Conservation (phyloP, 2,888 invertebrate species). For the Eupithecia vulgata region DNA sequence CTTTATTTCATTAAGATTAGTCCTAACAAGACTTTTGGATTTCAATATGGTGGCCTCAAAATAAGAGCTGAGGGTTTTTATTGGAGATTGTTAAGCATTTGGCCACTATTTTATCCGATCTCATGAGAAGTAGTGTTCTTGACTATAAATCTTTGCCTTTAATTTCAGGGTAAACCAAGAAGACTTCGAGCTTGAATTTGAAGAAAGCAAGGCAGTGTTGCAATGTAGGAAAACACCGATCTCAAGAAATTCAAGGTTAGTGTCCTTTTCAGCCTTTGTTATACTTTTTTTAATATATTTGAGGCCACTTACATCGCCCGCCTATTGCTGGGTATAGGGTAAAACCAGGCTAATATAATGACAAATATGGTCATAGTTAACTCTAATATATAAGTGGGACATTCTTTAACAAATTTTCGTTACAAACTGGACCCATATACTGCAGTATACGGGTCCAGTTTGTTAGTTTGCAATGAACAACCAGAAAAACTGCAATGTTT, state of each 20-base stretch:
- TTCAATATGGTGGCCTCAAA: neutral
- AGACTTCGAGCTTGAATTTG: constrained; percentile 97
- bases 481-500: no score
- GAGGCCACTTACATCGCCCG: neutral
- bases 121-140: neutral
- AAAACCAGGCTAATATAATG: neutral
- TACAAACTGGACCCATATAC: no score
- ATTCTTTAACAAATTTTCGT: no score
- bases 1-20: no score
- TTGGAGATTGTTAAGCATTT: neutral
- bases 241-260: constrained; percentile 74
- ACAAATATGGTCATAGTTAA: neutral
- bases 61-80: neutral
- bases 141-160: neutral
- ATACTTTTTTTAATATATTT: neutral
- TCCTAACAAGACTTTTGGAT: neutral
- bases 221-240: constrained; percentile 88
- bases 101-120: neutral
- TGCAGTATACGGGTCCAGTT: no score
- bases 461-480: no score
- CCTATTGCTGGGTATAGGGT: neutral
- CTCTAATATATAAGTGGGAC: no score
- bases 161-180: constrained; percentile 87
- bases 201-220: constrained; percentile 92
- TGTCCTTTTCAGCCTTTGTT: neutral